Evolutionary conservation across 1,140 invertebrate genomes (phyloP).

Genomic region (Mylabris phalerata): DNA sequence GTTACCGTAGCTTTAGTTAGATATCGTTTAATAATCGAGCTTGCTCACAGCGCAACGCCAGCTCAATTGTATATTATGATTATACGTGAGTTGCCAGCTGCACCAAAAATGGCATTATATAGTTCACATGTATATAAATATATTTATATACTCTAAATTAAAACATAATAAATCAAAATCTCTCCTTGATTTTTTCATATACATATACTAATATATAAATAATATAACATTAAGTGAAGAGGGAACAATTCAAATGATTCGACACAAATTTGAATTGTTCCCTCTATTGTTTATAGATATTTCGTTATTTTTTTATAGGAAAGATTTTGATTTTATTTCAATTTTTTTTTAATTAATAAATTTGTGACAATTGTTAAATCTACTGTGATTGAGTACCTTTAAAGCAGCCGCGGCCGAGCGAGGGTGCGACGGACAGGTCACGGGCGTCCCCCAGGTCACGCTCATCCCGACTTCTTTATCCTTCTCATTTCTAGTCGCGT

Average conservation of each 20-base stretch:
- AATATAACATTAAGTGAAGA: no score
- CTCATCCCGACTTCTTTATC: slow-evolving; percentile 27
- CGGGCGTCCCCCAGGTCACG: slow-evolving; percentile 24
- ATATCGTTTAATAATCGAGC: slow-evolving; percentile 31
- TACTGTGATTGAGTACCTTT: slow-evolving; percentile 34
- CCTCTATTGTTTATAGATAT: no score
- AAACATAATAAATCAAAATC: no score
- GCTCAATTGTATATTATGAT: slow-evolving; percentile 23
- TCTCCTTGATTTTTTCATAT: no score
- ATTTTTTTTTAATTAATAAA: not conserved
- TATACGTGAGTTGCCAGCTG: slow-evolving; percentile 22
- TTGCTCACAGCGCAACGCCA: slow-evolving; percentile 31
- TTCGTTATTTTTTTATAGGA: no score
- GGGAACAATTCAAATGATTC: no score
- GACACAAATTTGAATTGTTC: no score
- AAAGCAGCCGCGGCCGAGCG: slow-evolving; percentile 28
- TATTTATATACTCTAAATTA: slow-evolving; percentile 23
- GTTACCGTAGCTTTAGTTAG: slow-evolving; percentile 36
- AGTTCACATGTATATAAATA: slow-evolving; percentile 26
- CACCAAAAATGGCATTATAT: slow-evolving; percentile 20
- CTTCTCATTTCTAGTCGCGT: slow-evolving; percentile 33
- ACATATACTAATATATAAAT: no score
- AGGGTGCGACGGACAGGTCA: slow-evolving; percentile 27
- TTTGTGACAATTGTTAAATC: slow-evolving; percentile 17
- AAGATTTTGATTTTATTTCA: no score